Percentiles rank a stretch among this genome's conserved stretches.
phyloP scores from a whole-genome alignment of 2,797 vertebrate genomes.

The Diglossa cyanea region DNA sequence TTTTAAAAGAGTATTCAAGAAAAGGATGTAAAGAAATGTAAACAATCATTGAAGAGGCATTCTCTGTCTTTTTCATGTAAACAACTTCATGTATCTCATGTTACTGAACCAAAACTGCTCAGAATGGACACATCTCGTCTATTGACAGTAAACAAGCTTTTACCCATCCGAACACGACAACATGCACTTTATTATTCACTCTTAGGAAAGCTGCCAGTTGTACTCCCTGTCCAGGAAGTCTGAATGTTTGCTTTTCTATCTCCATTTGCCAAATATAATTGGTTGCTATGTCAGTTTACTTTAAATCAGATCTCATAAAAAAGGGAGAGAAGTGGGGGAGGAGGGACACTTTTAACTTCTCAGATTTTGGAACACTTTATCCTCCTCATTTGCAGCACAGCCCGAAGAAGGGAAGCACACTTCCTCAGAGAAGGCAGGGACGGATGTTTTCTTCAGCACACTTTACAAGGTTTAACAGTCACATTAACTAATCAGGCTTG shows the following conservation, averaged over 20 bases:
- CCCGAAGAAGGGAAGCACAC: not conserved
- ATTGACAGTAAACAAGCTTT: slow-evolving; percentile 46
- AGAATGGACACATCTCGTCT: slow-evolving; percentile 41
- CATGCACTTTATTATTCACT: slow-evolving; percentile 72
- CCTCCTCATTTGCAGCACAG: slow-evolving; percentile 25
- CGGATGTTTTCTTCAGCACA: not conserved
- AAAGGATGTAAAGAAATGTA: not conserved
- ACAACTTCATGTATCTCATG: not conserved
- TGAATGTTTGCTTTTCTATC: slow-evolving; percentile 76
- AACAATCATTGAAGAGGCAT: not conserved
- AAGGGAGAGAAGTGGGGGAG: slow-evolving; percentile 32
- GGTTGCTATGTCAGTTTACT: slow-evolving; percentile 77
- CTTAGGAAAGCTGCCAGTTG: slow-evolving; percentile 72
- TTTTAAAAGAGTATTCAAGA: not conserved
- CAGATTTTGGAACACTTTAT: slow-evolving; percentile 62
- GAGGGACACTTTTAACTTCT: slow-evolving; percentile 54
- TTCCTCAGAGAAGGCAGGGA: not conserved
- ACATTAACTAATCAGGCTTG: not conserved
- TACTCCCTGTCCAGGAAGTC: slow-evolving; percentile 78
- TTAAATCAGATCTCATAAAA: slow-evolving; percentile 74
- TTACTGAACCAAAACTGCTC: not conserved
- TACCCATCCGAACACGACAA: slow-evolving; percentile 62
- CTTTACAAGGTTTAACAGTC: not conserved
- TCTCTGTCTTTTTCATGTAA: not conserved
- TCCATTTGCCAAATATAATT: slow-evolving; percentile 76